phyloP scores from a whole-genome alignment of 2,113 vertebrate genomes.

The Microtus richardsoni region DNA sequence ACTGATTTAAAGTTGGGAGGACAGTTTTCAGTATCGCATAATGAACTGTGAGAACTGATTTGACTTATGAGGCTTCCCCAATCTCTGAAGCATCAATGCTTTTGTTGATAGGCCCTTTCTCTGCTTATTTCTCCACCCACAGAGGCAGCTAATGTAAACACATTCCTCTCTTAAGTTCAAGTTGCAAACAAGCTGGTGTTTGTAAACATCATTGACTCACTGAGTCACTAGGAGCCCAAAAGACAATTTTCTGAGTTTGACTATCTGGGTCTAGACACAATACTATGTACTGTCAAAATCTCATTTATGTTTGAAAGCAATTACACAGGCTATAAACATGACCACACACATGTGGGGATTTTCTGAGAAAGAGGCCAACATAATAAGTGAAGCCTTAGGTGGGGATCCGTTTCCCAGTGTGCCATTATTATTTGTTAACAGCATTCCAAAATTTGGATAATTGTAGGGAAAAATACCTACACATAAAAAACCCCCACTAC shows the following conservation, averaged over 20 bases:
- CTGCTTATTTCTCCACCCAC: neutral
- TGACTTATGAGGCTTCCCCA: neutral
- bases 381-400: conserved; percentile 48
- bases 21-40: neutral
- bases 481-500: neutral
- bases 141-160: neutral
- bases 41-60: neutral
- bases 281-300: conserved; percentile 52
- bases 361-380: conserved; percentile 17
- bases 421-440: conserved; percentile 33
- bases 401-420: neutral
- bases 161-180: conserved; percentile 58
- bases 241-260: conserved; percentile 69
- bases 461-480: neutral
- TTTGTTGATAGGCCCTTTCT: conserved; percentile 33
- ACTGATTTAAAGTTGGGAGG: neutral
- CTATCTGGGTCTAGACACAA: conserved; percentile 49
- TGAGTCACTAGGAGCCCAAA: neutral
- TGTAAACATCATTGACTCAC: conserved; percentile 59
- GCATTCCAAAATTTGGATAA: conserved; percentile 66
- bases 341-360: neutral
- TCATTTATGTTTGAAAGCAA: conserved; percentile 62
- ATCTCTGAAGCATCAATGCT: conserved; percentile 1
- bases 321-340: neutral
- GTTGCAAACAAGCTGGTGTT: conserved; percentile 44